These are phyloP conservation scores for Chironomus tepperi DNA, from an alignment of 1,140 invertebrate genomes.

Conservation along the genomic window DNA sequence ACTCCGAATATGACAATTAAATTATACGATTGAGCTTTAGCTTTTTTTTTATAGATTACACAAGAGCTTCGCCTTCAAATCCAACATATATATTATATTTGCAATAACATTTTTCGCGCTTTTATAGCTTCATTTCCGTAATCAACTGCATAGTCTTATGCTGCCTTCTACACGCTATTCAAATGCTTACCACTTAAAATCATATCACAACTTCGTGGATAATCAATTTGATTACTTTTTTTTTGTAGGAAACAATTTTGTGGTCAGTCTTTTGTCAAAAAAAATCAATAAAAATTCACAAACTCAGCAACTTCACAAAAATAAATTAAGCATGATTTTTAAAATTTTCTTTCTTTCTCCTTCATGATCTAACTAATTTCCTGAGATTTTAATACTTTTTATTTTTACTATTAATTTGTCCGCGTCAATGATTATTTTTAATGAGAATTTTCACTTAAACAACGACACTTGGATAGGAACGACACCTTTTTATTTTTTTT, in stretches of 20 bases:
- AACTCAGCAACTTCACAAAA: background rate
- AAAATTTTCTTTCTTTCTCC: background rate
- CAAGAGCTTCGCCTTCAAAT: background rate
- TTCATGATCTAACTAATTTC: background rate
- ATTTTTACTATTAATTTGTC: background rate
- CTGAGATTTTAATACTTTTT: background rate
- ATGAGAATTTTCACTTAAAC: background rate
- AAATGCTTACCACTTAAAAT: background rate
- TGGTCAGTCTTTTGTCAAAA: background rate
- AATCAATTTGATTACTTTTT: background rate
- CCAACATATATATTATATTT: background rate
- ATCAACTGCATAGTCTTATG: background rate
- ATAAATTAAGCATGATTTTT: background rate
- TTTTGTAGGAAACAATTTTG: background rate
- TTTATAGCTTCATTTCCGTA: constrained; percentile 7
- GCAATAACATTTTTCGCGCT: background rate
- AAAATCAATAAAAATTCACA: background rate
- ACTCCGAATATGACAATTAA: background rate
- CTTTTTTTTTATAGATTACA: background rate
- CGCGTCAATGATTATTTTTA: background rate
- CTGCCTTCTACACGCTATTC: background rate
- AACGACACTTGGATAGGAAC: background rate
- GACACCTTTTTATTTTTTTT: background rate
- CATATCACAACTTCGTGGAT: constrained; percentile 1
- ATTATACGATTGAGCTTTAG: background rate